Conservation (phyloP, 2,797 vertebrate genomes). For the Rhinophrynus dorsalis region DNA sequence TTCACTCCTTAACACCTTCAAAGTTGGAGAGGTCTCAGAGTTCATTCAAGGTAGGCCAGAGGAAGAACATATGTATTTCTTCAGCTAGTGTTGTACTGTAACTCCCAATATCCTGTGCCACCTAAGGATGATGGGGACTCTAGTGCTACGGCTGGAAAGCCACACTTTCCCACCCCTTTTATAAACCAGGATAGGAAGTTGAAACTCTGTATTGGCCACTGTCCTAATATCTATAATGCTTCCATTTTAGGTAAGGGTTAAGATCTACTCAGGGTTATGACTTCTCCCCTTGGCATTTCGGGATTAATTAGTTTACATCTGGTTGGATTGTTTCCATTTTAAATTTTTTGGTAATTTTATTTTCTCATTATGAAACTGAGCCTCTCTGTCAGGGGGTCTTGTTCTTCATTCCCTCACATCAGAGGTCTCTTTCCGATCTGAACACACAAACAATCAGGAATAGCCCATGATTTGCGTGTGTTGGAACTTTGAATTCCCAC, state of each 20-base stretch:
- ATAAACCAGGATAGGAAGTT: no score
- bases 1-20: no score
- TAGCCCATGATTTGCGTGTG: constrained; percentile 29
- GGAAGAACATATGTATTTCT: no score
- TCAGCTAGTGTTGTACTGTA: no score
- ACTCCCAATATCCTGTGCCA: no score
- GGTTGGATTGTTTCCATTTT: constrained; percentile 15
- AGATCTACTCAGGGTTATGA: background rate
- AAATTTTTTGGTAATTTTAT: constrained; percentile 13
- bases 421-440: constrained; percentile 20
- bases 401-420: constrained; percentile 10
- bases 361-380: constrained; percentile 19
- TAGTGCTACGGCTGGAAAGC: no score
- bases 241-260: background rate
- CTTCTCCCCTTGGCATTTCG: background rate
- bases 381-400: constrained; percentile 1
- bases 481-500: constrained; percentile 37
- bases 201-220: no score
- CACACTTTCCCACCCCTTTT: no score
- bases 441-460: constrained; percentile 42
- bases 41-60: no score
- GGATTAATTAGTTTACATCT: constrained; percentile 23
- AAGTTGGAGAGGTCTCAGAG: no score
- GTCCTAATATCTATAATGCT: no score
- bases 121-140: no score